Evolutionary conservation across 2,888 invertebrate genomes (phyloP), one percentile per base, ranked within the genome.

Genomic region (Leucozona laternaria): DNA sequence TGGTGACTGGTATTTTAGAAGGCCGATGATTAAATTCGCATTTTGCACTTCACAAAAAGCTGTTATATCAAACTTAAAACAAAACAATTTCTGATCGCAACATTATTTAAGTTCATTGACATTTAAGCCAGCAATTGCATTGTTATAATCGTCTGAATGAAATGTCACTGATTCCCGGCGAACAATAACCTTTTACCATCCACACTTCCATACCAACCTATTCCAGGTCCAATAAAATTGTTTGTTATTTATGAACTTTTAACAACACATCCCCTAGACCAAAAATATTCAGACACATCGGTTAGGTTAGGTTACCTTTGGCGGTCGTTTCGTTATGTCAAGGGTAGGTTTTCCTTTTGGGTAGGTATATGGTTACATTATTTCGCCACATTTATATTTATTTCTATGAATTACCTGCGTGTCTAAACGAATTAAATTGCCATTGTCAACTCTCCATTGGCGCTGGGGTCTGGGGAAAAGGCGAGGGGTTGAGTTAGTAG

Each of bases 361-460:
- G 31, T 77, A 73, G 82, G 73, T 62, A 62, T 55, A 78, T 77
- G 78, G 82, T 79, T 62, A 62, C 60, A 78, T 79, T 83, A 73
- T 60, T 83, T 62, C 55, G 80, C 77, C 64, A 22, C 72, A 68
- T 68, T 68, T 53, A 68, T 53, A 55, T 77, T 77, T 53, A 55
- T 77, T 77, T 77, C 72, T 70, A 50, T 66, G 75, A 82, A 82
- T 86, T 86, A 82, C 86, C 82, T 86, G 78, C 86, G 86, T 86
- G 86, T 82, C 86, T 86, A 86, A 86, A 79, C 62, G 82, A 86
- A 86, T 86, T 86, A 86, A 82, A 86, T 86, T 82, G 43, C 86
- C 70, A 86, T 86, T 86, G 86, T 86, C 78, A 81, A 81, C 73
- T 86, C 70, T 34, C 64, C 73, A 50, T 45, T 75, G 79, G 50